phyloP scores from a whole-genome alignment of 2,888 invertebrate genomes.

The Orchesellides sinensis region DNA sequence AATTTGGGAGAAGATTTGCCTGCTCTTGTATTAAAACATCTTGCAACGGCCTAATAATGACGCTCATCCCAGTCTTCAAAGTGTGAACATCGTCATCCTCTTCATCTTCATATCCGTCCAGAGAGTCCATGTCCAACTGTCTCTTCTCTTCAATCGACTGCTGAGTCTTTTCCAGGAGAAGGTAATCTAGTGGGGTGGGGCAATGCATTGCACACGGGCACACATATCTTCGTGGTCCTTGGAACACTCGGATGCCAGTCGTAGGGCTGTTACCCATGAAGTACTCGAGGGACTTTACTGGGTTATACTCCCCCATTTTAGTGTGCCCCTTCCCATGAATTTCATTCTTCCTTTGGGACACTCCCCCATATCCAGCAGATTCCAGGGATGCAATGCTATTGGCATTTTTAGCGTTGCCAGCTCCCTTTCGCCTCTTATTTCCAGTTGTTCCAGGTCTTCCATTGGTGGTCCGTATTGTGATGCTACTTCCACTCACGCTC shows the following conservation, averaged over 20 bases:
- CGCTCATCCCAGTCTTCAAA: conserved; percentile 77
- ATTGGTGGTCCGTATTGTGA: background rate
- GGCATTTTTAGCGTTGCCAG: background rate
- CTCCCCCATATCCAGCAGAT: background rate
- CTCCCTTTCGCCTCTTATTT: no score
- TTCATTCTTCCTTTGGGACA: conserved; percentile 5
- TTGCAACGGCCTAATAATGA: conserved; percentile 76
- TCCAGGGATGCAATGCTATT: background rate
- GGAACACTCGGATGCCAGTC: conserved; percentile 45
- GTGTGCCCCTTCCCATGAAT: no score
- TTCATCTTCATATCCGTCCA: conserved; percentile 74
- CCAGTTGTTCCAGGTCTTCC: background rate
- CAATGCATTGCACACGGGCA: conserved; percentile 45
- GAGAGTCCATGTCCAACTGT: conserved; percentile 75
- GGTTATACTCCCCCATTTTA: conserved; percentile 42
- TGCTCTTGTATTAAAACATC: conserved; percentile 44
- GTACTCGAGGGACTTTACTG: conserved; percentile 38
- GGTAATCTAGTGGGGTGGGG: conserved; percentile 24
- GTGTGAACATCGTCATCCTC: conserved; percentile 77
- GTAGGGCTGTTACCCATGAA: conserved; percentile 48
- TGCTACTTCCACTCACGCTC: conserved; percentile 31
- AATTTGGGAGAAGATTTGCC: conserved; percentile 76
- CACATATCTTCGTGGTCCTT: conserved; percentile 48
- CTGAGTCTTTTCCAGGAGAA: conserved; percentile 12
- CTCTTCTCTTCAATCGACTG: background rate